A percentile compares a stretch with the other conserved stretches of the same genome.
These are phyloP conservation scores for Anguilla anguilla DNA, from an alignment of 2,797 vertebrate species.

Conservation along the genomic window DNA sequence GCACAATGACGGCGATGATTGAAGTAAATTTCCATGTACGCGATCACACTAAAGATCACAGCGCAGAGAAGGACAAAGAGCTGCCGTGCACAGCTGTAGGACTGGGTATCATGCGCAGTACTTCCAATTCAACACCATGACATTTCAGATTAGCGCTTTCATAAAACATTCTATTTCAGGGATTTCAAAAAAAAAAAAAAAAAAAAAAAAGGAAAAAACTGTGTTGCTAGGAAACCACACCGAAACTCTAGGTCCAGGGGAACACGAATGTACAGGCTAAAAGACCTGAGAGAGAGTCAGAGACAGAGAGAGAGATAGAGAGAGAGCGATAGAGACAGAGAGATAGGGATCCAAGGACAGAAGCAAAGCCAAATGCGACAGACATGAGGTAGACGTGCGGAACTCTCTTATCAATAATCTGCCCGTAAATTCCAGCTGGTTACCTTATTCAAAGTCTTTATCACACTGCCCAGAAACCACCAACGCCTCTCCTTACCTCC, in stretches of 20 bases:
- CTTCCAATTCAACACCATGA: conserved; percentile 23
- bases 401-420: conserved; percentile 8
- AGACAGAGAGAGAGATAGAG: neutral
- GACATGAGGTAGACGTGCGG: neutral
- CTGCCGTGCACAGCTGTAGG: neutral
- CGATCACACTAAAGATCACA: neutral
- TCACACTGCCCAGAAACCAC: neutral
- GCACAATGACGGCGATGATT: neutral
- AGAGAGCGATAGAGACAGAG: neutral
- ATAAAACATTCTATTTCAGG: conserved; percentile 38
- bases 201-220: conserved; percentile 8
- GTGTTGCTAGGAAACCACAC: conserved; percentile 35
- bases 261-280: neutral
- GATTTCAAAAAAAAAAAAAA: conserved; percentile 25
- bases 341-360: neutral
- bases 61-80: neutral
- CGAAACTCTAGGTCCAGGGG: conserved; percentile 22
- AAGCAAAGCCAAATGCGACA: neutral
- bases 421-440: neutral
- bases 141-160: conserved; percentile 32
- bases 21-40: neutral
- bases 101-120: neutral
- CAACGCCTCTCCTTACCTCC: neutral
- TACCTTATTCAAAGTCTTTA: neutral
- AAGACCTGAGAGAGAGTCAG: neutral